A percentile compares a stretch with the other conserved stretches of the same genome.
Evolutionary conservation across 1,140 invertebrate genomes (phyloP).

Genomic region (Macrobrachium nipponense): DNA sequence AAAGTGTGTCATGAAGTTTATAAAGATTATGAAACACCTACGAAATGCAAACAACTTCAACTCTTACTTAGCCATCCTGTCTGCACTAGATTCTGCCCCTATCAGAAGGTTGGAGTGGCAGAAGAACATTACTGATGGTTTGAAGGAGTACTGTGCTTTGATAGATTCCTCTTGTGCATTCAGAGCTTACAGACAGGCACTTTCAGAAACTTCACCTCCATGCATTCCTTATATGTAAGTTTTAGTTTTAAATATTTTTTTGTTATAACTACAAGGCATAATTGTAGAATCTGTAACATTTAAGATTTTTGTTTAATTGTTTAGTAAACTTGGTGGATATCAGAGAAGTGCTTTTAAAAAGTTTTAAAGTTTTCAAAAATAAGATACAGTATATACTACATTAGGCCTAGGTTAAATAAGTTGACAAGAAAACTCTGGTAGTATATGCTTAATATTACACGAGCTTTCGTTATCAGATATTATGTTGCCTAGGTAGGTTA

Average conservation of each 20-base stretch:
- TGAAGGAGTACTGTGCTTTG: conserved; percentile 93
- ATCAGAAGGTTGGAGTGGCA: conserved; percentile 81
- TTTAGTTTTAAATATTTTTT: background rate
- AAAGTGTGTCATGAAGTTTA: conserved; percentile 95
- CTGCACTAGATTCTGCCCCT: conserved; percentile 96
- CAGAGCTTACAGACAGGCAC: conserved; percentile 90
- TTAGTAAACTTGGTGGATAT: too few relatives aligned
- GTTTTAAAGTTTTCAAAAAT: too few relatives aligned
- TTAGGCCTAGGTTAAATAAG: too few relatives aligned
- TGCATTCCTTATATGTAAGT: conserved; percentile 98
- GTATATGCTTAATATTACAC: too few relatives aligned
- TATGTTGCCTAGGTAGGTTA: too few relatives aligned
- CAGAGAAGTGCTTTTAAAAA: too few relatives aligned
- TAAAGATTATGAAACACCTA: conserved; percentile 98
- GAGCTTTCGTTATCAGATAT: too few relatives aligned
- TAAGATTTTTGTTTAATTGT: too few relatives aligned
- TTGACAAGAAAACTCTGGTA: too few relatives aligned
- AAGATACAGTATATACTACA: too few relatives aligned
- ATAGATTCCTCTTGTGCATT: conserved; percentile 98
- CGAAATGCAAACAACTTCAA: conserved; percentile 99
- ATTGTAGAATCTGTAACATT: background rate
- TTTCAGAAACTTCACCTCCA: conserved; percentile 94
- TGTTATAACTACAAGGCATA: background rate
- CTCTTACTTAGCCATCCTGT: conserved; percentile 95
- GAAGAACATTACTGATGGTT: conserved; percentile 90